A percentile compares a stretch with the other conserved stretches of the same genome.
Conservation (phyloP, 2,888 invertebrate genomes). For the Brassicogethes aeneus region DNA sequence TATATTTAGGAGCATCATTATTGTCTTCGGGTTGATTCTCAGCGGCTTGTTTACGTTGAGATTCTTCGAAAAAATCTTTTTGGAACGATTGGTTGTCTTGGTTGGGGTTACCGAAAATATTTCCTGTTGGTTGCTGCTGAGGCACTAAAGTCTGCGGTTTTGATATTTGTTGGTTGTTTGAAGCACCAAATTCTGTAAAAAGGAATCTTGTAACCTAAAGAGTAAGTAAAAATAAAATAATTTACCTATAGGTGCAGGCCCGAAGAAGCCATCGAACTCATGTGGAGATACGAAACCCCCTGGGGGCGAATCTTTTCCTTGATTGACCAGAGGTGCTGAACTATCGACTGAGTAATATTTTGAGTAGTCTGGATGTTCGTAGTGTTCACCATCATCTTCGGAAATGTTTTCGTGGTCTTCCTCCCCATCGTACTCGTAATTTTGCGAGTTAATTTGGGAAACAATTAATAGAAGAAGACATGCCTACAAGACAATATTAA, state of each 20-base stretch:
- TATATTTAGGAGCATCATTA: background rate
- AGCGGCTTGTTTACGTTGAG: constrained; percentile 24
- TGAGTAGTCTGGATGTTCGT: constrained; percentile 32
- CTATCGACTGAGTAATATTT: constrained; percentile 31
- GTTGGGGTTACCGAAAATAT: constrained; percentile 4
- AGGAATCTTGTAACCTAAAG: constrained; percentile 4
- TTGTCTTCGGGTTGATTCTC: constrained; percentile 17
- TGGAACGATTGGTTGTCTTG: constrained; percentile 18
- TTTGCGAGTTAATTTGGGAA: constrained; percentile 21
- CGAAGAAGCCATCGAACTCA: constrained; percentile 48
- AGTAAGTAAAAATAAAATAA: constrained; percentile 2
- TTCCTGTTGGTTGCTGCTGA: background rate
- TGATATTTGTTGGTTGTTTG: constrained; percentile 21
- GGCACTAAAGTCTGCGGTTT: constrained; percentile 12
- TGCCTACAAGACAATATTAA: too few species aligned
- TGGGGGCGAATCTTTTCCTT: background rate
- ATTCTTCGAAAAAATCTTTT: constrained; percentile 36
- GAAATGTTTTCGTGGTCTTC: constrained; percentile 23
- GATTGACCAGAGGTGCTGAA: constrained; percentile 16
- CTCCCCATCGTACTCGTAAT: constrained; percentile 26
- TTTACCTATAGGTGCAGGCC: constrained; percentile 19
- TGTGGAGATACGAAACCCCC: constrained; percentile 40
- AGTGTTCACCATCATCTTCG: constrained; percentile 20
- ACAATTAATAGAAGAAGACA: too few species aligned
- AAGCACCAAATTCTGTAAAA: constrained; percentile 13